Conservation (phyloP, 2,888 invertebrate genomes). For the Rhorus exstirpatorius region DNA sequence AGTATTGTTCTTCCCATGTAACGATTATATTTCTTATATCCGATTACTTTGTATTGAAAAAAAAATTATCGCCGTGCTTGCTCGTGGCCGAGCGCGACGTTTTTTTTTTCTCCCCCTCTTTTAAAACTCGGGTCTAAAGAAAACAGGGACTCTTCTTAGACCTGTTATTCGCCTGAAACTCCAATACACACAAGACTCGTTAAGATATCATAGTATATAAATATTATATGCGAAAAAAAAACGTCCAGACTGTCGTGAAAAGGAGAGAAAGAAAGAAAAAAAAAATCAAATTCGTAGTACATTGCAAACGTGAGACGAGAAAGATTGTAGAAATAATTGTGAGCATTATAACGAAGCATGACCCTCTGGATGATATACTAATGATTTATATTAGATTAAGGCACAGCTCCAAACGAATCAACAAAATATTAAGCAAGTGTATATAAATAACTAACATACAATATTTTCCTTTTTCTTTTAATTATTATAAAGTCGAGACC, state of each 20-base stretch:
- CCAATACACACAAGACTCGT: constrained; percentile 31
- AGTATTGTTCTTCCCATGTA: constrained; percentile 14
- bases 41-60: constrained; percentile 23
- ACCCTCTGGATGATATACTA: constrained; percentile 14
- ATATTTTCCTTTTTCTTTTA: constrained; percentile 43
- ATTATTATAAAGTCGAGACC: constrained; percentile 43
- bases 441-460: constrained; percentile 45
- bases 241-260: constrained; percentile 36
- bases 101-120: not conserved
- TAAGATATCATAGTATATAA: constrained; percentile 34
- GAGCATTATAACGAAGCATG: constrained; percentile 26
- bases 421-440: constrained; percentile 61
- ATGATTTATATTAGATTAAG: constrained; percentile 56
- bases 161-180: constrained; percentile 45
- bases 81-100: constrained; percentile 10
- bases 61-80: constrained; percentile 18
- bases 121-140: constrained; percentile 47
- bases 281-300: constrained; percentile 29
- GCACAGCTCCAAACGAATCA: constrained; percentile 64
- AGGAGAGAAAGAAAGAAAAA: constrained; percentile 4
- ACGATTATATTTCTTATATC: constrained; percentile 23
- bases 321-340: constrained; percentile 8
- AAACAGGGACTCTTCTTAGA: constrained; percentile 48
- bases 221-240: constrained; percentile 17
- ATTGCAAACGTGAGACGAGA: constrained; percentile 38